phyloP scores from a whole-genome alignment of 2,888 invertebrate genomes.

The Hesperia comma region DNA sequence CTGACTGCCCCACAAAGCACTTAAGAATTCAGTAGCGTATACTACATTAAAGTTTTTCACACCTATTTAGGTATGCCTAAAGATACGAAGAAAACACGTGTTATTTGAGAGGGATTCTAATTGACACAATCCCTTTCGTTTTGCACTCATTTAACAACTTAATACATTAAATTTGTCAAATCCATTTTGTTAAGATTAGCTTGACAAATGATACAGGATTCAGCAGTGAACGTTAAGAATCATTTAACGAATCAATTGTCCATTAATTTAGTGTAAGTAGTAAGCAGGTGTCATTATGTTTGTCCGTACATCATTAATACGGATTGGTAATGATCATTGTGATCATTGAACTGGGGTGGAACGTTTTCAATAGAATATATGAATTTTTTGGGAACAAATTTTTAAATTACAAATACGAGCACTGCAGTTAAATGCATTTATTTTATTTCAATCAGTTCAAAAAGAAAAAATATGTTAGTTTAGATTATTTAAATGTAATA shows the following conservation, averaged over 20 bases:
- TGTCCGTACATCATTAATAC: slow-evolving; percentile 20
- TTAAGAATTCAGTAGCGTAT: too few species aligned
- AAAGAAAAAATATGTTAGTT: too few species aligned
- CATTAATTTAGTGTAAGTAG: slow-evolving; percentile 16
- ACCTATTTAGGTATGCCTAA: too few species aligned
- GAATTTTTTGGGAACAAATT: not conserved
- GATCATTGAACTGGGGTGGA: not conserved
- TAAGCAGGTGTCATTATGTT: slow-evolving; percentile 16
- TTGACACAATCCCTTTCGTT: too few species aligned
- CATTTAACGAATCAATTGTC: not conserved
- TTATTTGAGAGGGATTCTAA: too few species aligned
- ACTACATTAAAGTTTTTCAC: too few species aligned
- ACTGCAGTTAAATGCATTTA: too few species aligned
- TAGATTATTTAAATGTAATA: too few species aligned
- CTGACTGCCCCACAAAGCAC: too few species aligned
- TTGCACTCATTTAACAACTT: not conserved
- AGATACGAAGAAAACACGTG: too few species aligned
- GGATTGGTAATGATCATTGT: slow-evolving; percentile 18
- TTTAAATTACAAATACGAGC: too few species aligned
- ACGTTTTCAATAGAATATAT: not conserved
- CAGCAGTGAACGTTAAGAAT: not conserved
- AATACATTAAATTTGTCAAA: not conserved
- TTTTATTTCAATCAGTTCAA: too few species aligned
- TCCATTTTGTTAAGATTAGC: slow-evolving; percentile 3
- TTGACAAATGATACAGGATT: slow-evolving; percentile 20